Percentiles rank a stretch among this genome's conserved stretches.
Evolutionary conservation across 2,888 invertebrate species (phyloP).

Genomic region (Encarsia formosa): DNA sequence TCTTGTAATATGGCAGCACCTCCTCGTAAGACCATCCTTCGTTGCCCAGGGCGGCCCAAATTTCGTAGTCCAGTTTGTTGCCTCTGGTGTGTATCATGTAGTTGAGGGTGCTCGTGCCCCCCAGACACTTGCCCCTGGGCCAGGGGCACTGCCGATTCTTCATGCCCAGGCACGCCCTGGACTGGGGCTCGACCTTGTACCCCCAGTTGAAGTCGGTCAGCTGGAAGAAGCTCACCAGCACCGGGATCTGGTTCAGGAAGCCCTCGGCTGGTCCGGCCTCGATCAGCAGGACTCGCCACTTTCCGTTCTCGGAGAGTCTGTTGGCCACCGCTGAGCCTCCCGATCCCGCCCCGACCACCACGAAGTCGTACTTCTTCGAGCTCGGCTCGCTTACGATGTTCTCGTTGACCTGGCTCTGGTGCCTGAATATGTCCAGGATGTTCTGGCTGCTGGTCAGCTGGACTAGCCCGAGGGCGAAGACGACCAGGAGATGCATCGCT

Average conservation of each 20-base stretch:
- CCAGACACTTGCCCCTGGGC: conserved; percentile 57
- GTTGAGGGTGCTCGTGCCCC: conserved; percentile 45
- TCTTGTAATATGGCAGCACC: conserved; percentile 40
- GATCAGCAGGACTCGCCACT: conserved; percentile 62
- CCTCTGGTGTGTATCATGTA: conserved; percentile 47
- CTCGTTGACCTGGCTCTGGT: conserved; percentile 29
- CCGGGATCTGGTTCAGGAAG: conserved; percentile 58
- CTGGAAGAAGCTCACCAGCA: conserved; percentile 58
- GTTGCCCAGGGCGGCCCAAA: conserved; percentile 41
- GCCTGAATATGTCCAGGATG: conserved; percentile 37
- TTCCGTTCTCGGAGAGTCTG: conserved; percentile 61
- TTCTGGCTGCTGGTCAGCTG: too few species aligned
- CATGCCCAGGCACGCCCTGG: conserved; percentile 63
- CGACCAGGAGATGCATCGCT: background rate
- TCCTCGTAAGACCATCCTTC: conserved; percentile 41
- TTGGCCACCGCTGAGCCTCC: conserved; percentile 69
- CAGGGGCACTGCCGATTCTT: conserved; percentile 71
- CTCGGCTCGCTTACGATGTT: conserved; percentile 39
- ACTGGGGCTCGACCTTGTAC: conserved; percentile 64
- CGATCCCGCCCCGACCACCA: conserved; percentile 67
- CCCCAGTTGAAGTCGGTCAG: conserved; percentile 67
- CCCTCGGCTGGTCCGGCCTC: conserved; percentile 61
- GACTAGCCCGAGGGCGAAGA: background rate
- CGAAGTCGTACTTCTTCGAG: conserved; percentile 57
- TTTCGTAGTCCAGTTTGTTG: conserved; percentile 37